A percentile compares a stretch with the other conserved stretches of the same genome.
phyloP scores from a whole-genome alignment of 2,797 vertebrate species.

The Steatocranus sp. region DNA sequence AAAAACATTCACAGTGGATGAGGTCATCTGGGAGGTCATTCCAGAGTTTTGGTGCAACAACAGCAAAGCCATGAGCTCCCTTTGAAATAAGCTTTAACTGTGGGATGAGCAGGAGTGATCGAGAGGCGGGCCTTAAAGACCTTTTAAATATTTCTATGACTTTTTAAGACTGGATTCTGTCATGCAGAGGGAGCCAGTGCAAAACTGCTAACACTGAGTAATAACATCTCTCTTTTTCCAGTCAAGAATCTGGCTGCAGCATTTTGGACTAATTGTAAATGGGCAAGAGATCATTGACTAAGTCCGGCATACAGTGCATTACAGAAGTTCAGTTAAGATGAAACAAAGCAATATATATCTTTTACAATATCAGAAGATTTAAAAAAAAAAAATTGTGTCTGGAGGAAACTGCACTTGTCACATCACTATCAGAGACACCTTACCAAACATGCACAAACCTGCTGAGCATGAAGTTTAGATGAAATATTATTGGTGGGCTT shows the following conservation, averaged over 20 bases:
- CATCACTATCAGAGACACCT: not conserved
- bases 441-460: not conserved
- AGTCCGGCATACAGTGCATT: not conserved
- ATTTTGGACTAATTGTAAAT: not conserved
- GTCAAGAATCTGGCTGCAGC: not conserved
- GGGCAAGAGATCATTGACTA: not conserved
- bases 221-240: not conserved
- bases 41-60: not conserved
- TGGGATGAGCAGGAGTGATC: not conserved
- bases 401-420: not conserved
- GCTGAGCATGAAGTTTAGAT: not conserved
- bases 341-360: accelerated
- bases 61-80: not conserved
- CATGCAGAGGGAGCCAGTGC: not conserved
- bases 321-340: not conserved
- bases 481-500: not conserved
- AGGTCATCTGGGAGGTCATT: not conserved
- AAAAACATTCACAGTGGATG: not conserved
- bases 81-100: not conserved
- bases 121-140: not conserved
- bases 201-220: not conserved
- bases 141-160: not conserved
- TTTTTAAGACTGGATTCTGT: not conserved
- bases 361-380: accelerated
- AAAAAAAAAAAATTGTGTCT: accelerated